phyloP scores from a whole-genome alignment of 2,888 invertebrate genomes.

The Conchocele bisecta region DNA sequence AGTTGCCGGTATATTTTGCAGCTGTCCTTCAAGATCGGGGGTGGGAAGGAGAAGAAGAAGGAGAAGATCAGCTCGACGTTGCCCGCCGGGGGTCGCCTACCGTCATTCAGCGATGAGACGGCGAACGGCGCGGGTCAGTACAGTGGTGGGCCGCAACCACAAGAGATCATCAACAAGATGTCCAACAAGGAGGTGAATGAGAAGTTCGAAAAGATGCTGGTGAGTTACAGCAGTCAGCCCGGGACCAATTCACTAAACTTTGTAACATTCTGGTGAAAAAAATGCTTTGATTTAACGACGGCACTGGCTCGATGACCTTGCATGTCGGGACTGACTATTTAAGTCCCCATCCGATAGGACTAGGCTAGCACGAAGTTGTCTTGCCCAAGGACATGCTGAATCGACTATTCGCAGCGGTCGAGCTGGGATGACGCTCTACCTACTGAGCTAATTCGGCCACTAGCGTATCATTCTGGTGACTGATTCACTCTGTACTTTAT shows the following conservation, averaged over 20 bases:
- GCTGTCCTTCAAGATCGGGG: conserved; percentile 55
- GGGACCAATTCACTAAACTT: neutral
- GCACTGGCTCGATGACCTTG: too few species aligned
- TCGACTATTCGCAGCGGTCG: too few species aligned
- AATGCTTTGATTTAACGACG: too few species aligned
- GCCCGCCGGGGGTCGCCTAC: conserved; percentile 43
- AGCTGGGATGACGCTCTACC: too few species aligned
- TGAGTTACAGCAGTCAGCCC: conserved; percentile 82
- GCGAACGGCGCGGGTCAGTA: conserved; percentile 50
- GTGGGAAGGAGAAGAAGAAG: conserved; percentile 69
- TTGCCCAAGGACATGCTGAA: too few species aligned
- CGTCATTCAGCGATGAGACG: conserved; percentile 46
- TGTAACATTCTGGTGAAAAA: too few species aligned
- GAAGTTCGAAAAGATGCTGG: conserved; percentile 92
- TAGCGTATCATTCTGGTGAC: neutral
- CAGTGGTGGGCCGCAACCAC: conserved; percentile 53
- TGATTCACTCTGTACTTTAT: too few species aligned
- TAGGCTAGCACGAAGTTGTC: too few species aligned
- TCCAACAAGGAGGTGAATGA: conserved; percentile 88
- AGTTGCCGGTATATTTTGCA: too few species aligned
- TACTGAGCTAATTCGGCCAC: too few species aligned
- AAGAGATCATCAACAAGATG: conserved; percentile 84
- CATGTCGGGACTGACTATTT: too few species aligned
- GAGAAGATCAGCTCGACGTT: conserved; percentile 64
- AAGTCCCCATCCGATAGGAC: too few species aligned